These are phyloP conservation scores for Callosobruchus maculatus DNA, from an alignment of 2,888 invertebrate species.

Conservation along the genomic window DNA sequence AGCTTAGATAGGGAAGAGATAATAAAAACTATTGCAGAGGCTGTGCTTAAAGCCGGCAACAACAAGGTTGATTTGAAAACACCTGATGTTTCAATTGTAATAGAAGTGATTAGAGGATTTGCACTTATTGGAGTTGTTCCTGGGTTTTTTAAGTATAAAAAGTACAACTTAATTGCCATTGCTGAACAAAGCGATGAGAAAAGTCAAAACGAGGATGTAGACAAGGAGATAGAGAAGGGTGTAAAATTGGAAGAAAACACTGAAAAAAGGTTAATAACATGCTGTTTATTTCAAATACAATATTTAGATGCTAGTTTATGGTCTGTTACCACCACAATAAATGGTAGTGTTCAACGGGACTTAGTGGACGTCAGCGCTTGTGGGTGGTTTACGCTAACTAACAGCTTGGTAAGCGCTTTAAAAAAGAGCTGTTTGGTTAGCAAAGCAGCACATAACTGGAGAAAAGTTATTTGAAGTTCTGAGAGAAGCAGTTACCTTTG, in stretches of 20 bases:
- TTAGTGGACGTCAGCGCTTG: too few species aligned
- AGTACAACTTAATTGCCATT: conserved; percentile 78
- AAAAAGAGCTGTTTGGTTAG: too few species aligned
- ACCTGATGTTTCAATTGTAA: conserved; percentile 73
- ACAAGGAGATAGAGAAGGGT: neutral
- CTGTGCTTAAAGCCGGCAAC: conserved; percentile 65
- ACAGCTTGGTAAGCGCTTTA: too few species aligned
- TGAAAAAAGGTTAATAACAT: neutral
- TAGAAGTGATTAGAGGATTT: conserved; percentile 78
- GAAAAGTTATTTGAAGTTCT: too few species aligned
- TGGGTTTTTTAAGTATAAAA: conserved; percentile 73
- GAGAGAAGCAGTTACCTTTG: too few species aligned
- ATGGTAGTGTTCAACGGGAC: too few species aligned
- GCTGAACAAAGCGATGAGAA: conserved; percentile 18
- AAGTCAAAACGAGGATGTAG: conserved; percentile 1
- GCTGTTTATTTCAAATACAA: too few species aligned
- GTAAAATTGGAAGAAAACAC: neutral
- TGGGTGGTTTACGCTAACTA: too few species aligned
- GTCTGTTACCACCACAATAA: too few species aligned
- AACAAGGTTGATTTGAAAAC: conserved; percentile 77
- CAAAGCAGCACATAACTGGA: too few species aligned
- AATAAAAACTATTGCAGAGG: conserved; percentile 69
- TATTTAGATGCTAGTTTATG: too few species aligned
- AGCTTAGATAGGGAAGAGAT: conserved; percentile 63
- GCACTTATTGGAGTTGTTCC: conserved; percentile 79